Conservation (phyloP, 2,888 invertebrate genomes). For the Xylota sylvarum region DNA sequence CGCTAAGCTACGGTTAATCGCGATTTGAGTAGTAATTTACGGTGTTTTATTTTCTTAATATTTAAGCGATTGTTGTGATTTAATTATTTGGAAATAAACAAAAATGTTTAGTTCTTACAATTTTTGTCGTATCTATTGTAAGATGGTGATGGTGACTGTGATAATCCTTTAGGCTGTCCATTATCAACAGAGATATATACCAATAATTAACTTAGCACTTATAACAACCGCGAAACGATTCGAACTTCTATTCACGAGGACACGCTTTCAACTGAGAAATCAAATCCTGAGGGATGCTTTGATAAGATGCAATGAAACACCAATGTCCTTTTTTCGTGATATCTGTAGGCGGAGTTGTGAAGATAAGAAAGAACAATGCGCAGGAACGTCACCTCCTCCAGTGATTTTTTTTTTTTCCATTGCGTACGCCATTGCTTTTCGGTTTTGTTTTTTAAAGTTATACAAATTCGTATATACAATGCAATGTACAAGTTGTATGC, state of each 20-base stretch:
- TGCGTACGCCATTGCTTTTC: constrained; percentile 66
- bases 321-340: constrained; percentile 50
- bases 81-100: constrained; percentile 49
- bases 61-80: constrained; percentile 60
- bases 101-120: constrained; percentile 79
- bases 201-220: constrained; percentile 26
- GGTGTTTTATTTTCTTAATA: constrained; percentile 18
- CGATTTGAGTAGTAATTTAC: constrained; percentile 23
- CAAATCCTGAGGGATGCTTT: constrained; percentile 68
- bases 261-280: constrained; percentile 61
- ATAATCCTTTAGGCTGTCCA: constrained; percentile 76
- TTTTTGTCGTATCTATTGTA: constrained; percentile 81
- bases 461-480: constrained; percentile 24
- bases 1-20: constrained; percentile 91
- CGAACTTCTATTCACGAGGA: constrained; percentile 57
- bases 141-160: constrained; percentile 70
- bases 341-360: constrained; percentile 56
- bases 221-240: constrained; percentile 27
- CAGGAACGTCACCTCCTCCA: constrained; percentile 79
- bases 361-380: constrained; percentile 74
- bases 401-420: constrained; percentile 8
- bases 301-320: constrained; percentile 61
- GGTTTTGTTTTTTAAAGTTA: constrained; percentile 37
- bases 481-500: background rate
- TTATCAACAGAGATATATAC: constrained; percentile 11